Evolutionary conservation across 2,113 vertebrate species (phyloP), one percentile per base, ranked within the genome.

Genomic region (Sinocyclocheilus anophthalmus): DNA sequence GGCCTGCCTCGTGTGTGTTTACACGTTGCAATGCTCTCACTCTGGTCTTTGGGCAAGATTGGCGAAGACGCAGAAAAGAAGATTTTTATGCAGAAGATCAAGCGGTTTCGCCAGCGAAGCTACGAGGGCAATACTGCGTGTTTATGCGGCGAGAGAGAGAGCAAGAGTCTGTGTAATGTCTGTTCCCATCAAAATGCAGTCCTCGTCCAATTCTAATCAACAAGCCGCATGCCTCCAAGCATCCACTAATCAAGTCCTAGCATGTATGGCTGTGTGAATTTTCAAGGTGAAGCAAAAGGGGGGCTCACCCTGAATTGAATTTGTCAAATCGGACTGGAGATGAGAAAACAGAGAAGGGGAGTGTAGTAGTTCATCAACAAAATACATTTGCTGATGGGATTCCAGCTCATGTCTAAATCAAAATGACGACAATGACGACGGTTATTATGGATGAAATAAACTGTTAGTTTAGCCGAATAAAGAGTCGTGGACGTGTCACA

Each of bases 251-350:
- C 92, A 94, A 92, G 94, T 93, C 86, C 90, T 84, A 89, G 90
- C 87, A 90, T 91, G 92, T 90, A 92, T 88, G 91, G 89, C 91
- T 92, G 91, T 90, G 92, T 88, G 91, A 93, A 93, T 89, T 91
- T 91, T 93, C 94, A 94, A 94, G 94, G 93, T 95, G 94, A 94
- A 92, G 91, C 89, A 92, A 94, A 83, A 82, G 85, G 77, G 90
- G 90, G 90, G 89, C 61, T 90, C 90, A 92, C 88, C 88, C 86
- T 88, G 90, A 93, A 92, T 91, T 87, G 65, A 89, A 92, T 93
- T 91, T 92, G 84, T 90, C 88, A 86, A 91, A 91, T 81, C 80
- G 76, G 30, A 89, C 76, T 39, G 20, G 18, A 80, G 85, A 45
- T 16, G 18, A 69, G 33, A 80, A 73, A 73, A 73, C 81, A 73